Percentiles rank a stretch among this genome's conserved stretches.
phyloP scores from a whole-genome alignment of 2,888 invertebrate species.

The Eupithecia abbreviata region DNA sequence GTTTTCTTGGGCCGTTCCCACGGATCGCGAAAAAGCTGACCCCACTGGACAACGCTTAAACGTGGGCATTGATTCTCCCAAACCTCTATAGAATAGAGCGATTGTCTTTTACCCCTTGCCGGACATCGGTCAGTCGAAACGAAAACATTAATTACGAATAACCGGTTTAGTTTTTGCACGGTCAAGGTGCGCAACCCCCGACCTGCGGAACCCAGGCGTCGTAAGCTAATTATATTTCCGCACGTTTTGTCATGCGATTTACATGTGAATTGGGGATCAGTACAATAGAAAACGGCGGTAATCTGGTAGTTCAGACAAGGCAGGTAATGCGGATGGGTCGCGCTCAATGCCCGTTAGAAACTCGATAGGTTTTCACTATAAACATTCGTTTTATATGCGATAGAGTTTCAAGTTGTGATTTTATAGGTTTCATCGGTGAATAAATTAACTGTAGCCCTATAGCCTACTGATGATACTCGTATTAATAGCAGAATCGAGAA shows the following conservation, averaged over 20 bases:
- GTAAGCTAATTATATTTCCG: constrained; percentile 83
- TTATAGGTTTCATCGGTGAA: constrained; percentile 58
- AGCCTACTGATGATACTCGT: neutral
- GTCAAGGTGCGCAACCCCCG: constrained; percentile 69
- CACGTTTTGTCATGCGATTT: constrained; percentile 79
- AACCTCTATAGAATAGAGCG: constrained; percentile 37
- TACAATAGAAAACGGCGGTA: constrained; percentile 72
- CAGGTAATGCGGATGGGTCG: constrained; percentile 59
- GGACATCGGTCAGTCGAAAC: constrained; percentile 73
- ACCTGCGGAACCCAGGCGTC: constrained; percentile 54
- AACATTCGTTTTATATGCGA: constrained; percentile 70
- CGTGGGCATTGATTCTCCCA: neutral
- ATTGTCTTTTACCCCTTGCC: constrained; percentile 52
- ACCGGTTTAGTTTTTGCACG: constrained; percentile 74
- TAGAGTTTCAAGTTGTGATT: constrained; percentile 67
- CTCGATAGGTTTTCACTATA: constrained; percentile 76
- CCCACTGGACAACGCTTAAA: constrained; percentile 9
- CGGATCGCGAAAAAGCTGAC: constrained; percentile 69
- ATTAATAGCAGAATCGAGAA: neutral
- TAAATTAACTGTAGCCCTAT: constrained; percentile 34
- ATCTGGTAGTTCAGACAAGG: constrained; percentile 59
- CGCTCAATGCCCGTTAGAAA: constrained; percentile 71
- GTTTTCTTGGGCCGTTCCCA: constrained; percentile 70
- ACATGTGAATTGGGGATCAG: constrained; percentile 75
- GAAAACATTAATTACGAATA: constrained; percentile 78